These are phyloP conservation scores for Eurypyga helias DNA, from an alignment of 2,113 vertebrate genomes.

Conservation along the genomic window DNA sequence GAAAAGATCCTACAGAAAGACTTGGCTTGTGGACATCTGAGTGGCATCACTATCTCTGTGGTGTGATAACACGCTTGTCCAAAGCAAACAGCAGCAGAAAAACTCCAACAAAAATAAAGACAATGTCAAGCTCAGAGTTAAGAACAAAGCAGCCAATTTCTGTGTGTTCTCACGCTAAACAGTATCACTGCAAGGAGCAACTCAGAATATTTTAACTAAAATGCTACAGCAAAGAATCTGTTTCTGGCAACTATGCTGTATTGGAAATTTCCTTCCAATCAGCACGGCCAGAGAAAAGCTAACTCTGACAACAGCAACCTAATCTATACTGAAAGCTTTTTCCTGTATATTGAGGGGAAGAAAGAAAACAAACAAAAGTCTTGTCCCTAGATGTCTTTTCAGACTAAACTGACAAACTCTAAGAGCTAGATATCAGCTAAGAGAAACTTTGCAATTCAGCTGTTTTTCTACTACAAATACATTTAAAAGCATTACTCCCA, in stretches of 20 bases:
- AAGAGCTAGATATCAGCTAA: background rate
- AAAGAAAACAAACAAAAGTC: background rate
- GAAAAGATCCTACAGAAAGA: background rate
- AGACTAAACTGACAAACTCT: background rate
- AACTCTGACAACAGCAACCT: background rate
- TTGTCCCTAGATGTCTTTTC: background rate
- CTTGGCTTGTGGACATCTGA: background rate
- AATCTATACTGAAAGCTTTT: background rate
- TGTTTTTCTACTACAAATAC: background rate
- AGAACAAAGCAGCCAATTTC: background rate
- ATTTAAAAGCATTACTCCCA: background rate
- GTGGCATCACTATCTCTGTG: fast-evolving
- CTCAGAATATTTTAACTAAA: background rate
- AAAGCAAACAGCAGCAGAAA: background rate
- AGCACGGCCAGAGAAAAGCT: background rate
- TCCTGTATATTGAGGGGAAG: background rate
- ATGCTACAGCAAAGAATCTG: slow-evolving; percentile 14
- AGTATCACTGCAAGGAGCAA: background rate
- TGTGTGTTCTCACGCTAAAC: background rate
- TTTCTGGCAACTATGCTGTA: slow-evolving; percentile 7
- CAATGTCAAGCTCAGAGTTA: background rate
- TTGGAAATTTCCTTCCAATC: slow-evolving; percentile 63
- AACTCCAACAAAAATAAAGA: background rate
- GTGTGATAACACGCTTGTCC: background rate
- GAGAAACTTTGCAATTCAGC: background rate